Conservation (phyloP, 2,113 vertebrate genomes). For the Pseudorectes ferrugineus region DNA sequence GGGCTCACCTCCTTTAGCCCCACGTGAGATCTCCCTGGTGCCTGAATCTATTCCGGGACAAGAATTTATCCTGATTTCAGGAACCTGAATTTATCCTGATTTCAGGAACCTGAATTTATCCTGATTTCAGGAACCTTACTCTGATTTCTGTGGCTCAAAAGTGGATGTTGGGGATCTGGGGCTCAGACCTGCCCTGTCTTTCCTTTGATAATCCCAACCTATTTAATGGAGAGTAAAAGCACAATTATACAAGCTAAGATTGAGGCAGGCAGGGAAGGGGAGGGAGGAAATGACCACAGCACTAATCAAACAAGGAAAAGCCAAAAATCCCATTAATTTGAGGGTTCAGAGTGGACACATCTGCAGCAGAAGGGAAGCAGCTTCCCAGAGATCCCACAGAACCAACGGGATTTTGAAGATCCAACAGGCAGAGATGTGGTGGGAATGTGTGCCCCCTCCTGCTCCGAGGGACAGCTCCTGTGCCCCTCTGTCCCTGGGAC, state of each 20-base stretch:
- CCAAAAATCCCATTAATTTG: not conserved
- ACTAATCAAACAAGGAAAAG: not conserved
- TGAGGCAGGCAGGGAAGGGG: not conserved
- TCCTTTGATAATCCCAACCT: not conserved
- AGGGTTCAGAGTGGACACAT: not conserved
- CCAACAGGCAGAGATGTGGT: rapidly evolving
- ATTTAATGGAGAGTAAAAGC: not conserved
- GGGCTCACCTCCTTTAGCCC: not conserved
- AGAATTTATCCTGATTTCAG: not conserved
- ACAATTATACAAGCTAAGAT: not conserved
- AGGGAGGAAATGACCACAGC: not conserved
- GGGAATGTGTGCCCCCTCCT: not conserved
- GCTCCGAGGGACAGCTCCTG: not conserved
- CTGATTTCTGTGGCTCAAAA: not conserved
- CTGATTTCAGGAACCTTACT: not conserved
- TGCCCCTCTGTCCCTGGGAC: rapidly evolving
- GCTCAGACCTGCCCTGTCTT: not conserved
- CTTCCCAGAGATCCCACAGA: not conserved
- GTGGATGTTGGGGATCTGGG: not conserved
- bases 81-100: not conserved
- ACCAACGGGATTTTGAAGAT: no score
- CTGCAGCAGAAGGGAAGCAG: not conserved
- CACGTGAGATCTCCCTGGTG: not conserved
- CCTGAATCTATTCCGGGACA: not conserved
- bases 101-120: not conserved